Evolutionary conservation across 2,113 vertebrate species (phyloP).

Genomic region (Solea solea): DNA sequence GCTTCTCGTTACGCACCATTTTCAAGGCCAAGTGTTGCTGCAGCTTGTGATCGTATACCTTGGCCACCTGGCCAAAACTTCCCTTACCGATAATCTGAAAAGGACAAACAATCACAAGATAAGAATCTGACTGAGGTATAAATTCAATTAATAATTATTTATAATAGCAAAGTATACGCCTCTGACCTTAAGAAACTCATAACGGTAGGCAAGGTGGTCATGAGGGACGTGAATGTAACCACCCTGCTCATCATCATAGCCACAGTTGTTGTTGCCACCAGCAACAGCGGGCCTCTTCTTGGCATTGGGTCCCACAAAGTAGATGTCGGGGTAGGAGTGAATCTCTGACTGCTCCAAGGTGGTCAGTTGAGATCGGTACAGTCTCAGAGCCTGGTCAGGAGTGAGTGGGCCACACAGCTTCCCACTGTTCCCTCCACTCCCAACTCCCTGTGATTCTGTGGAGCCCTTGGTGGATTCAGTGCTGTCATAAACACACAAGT

Average conservation of each 20-base stretch:
- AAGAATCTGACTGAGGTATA: background rate
- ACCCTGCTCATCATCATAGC: constrained; percentile 95
- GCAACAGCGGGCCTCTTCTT: constrained; percentile 92
- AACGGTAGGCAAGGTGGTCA: constrained; percentile 95
- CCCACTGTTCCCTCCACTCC: constrained; percentile 62
- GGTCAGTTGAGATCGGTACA: constrained; percentile 90
- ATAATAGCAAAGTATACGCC: background rate
- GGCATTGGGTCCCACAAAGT: constrained; percentile 94
- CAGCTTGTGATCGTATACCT: constrained; percentile 96
- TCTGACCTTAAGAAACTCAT: constrained; percentile 94
- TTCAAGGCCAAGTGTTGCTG: constrained; percentile 96
- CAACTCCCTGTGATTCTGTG: constrained; percentile 74
- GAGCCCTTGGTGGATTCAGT: constrained; percentile 78
- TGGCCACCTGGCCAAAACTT: constrained; percentile 97
- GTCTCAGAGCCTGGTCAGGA: constrained; percentile 91
- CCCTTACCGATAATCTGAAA: constrained; percentile 97
- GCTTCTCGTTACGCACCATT: constrained; percentile 97
- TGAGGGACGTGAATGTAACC: constrained; percentile 94
- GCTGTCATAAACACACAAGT: constrained; percentile 43
- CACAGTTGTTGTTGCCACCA: constrained; percentile 91
- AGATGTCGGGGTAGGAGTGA: constrained; percentile 88
- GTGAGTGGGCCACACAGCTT: constrained; percentile 83
- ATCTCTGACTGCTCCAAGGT: constrained; percentile 93
- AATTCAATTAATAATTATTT: background rate
- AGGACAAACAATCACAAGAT: background rate